phyloP scores from a whole-genome alignment of 2,797 vertebrate genomes.

The Phrynocephalus vlangalii region DNA sequence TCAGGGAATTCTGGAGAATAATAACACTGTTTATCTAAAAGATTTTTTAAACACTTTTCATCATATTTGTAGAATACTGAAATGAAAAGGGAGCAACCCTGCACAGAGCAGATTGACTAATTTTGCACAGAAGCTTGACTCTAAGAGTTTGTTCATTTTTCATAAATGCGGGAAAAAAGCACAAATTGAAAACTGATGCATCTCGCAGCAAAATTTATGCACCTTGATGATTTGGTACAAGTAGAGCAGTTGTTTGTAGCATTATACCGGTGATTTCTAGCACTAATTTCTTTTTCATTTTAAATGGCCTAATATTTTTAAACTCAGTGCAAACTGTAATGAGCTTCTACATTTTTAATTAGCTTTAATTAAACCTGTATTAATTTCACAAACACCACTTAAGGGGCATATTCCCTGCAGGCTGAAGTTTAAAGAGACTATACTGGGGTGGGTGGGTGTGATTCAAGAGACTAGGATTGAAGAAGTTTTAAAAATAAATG shows the following conservation, averaged over 20 bases:
- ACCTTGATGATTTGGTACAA: not conserved
- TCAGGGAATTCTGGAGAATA: conserved; percentile 50
- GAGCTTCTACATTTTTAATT: conserved; percentile 51
- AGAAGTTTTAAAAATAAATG: conserved; percentile 1
- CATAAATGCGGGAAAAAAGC: not conserved
- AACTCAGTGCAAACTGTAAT: conserved; percentile 37
- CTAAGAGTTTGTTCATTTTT: not conserved
- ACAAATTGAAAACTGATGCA: not conserved
- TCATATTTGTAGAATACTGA: conserved; percentile 37
- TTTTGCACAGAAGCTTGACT: conserved; percentile 43
- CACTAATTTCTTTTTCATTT: conserved; percentile 20
- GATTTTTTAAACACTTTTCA: not conserved
- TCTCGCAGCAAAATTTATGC: not conserved
- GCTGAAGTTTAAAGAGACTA: conserved; percentile 38
- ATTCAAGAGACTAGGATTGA: conserved; percentile 41
- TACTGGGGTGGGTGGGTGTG: conserved; percentile 45
- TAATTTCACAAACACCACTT: conserved; percentile 57
- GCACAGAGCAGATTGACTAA: conserved; percentile 52
- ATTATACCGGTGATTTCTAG: conserved; percentile 26
- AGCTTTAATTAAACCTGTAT: conserved; percentile 59
- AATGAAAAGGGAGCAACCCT: not conserved
- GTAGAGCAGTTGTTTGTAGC: conserved; percentile 21
- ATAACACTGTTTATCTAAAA: not conserved
- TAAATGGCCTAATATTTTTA: conserved; percentile 47
- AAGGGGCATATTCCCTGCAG: conserved; percentile 40